A percentile compares a stretch with the other conserved stretches of the same genome.
phyloP scores from a whole-genome alignment of 1,140 invertebrate species.

The Acyrthosiphon pisum region DNA sequence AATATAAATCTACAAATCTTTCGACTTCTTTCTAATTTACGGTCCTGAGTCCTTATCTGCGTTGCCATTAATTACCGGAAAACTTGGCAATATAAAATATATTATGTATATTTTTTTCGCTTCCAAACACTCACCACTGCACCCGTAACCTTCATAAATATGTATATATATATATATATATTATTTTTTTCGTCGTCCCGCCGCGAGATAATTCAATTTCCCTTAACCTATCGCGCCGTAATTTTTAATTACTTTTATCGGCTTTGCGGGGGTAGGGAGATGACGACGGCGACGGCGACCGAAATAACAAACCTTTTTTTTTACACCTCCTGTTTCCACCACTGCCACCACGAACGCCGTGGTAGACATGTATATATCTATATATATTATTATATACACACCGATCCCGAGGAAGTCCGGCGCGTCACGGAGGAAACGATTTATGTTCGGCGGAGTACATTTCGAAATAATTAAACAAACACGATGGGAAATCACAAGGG shows the following conservation, averaged over 20 bases:
- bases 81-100: conserved; percentile 54
- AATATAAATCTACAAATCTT: conserved; percentile 53
- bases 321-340: conserved; percentile 12
- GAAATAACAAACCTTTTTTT: conserved; percentile 55
- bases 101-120: conserved; percentile 49
- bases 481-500: conserved; percentile 31
- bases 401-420: conserved; percentile 51
- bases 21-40: conserved; percentile 56
- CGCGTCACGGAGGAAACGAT: conserved; percentile 55
- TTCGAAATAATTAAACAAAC: conserved; percentile 57
- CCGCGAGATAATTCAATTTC: conserved; percentile 57
- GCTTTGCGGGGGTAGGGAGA: conserved; percentile 15
- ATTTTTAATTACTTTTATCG: conserved; percentile 58
- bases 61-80: conserved; percentile 57
- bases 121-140: background rate
- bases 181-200: conserved; percentile 44
- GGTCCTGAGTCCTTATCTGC: conserved; percentile 42
- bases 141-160: conserved; percentile 41
- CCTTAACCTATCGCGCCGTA: conserved; percentile 57
- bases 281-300: conserved; percentile 10
- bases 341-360: background rate
- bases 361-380: background rate
- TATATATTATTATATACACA: background rate
- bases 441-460: conserved; percentile 50
- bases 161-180: conserved; percentile 46